A percentile compares a stretch with the other conserved stretches of the same genome.
These are phyloP conservation scores for Molossus alvarezi DNA, from an alignment of 2,797 vertebrate species.

Conservation along the genomic window DNA sequence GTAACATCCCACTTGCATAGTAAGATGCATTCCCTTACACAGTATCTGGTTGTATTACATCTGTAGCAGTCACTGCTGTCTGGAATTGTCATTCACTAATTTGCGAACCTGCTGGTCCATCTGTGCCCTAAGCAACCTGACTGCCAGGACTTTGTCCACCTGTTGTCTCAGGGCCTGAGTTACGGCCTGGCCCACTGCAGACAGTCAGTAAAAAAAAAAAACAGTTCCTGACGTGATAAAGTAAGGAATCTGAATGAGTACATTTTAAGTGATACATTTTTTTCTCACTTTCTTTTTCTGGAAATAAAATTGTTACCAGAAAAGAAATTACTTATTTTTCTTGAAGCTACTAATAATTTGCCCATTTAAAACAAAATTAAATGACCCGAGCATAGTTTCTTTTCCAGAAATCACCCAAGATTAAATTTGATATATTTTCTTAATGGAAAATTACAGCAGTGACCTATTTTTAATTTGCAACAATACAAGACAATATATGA, in stretches of 20 bases:
- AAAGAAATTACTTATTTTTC: slow-evolving; percentile 56
- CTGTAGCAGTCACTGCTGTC: background rate
- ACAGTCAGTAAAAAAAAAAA: background rate
- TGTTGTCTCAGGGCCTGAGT: background rate
- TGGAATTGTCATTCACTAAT: background rate
- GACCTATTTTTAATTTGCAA: slow-evolving; percentile 81
- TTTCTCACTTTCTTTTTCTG: background rate
- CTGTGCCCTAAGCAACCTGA: background rate
- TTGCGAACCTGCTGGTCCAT: background rate
- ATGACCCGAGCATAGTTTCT: slow-evolving; percentile 60
- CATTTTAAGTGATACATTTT: slow-evolving; percentile 32
- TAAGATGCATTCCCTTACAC: background rate
- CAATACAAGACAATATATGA: slow-evolving; percentile 20
- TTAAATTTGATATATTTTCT: slow-evolving; percentile 77
- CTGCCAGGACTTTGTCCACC: background rate
- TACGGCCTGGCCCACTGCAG: background rate
- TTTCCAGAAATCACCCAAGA: slow-evolving; percentile 75
- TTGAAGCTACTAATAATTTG: slow-evolving; percentile 72
- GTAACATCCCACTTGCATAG: background rate
- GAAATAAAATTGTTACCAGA: slow-evolving; percentile 65
- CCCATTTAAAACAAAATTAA: slow-evolving; percentile 77
- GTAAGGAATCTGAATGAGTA: slow-evolving; percentile 13
- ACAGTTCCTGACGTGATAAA: slow-evolving; percentile 38
- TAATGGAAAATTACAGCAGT: slow-evolving; percentile 69
- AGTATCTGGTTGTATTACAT: background rate